phyloP scores from a whole-genome alignment of 2,797 vertebrate species.

The Bufotes viridis region DNA sequence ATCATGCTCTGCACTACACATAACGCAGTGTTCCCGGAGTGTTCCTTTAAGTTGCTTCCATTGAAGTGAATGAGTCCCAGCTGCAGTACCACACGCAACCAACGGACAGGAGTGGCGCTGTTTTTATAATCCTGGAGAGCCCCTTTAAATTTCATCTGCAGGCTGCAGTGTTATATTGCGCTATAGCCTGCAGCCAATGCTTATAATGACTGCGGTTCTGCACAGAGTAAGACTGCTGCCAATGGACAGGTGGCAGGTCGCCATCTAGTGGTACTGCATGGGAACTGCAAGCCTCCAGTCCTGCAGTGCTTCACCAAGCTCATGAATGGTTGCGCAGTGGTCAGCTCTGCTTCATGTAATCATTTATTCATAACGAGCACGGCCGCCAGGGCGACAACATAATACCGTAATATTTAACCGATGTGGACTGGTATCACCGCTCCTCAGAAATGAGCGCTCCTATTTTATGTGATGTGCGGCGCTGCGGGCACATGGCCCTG shows the following conservation, averaged over 20 bases:
- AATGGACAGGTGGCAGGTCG: background rate
- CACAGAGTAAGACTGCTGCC: background rate
- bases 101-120: no score
- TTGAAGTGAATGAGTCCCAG: no score
- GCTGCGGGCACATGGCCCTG: background rate
- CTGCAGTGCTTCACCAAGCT: background rate
- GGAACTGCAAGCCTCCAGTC: background rate
- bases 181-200: no score
- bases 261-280: background rate
- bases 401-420: conserved; percentile 37
- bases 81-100: no score
- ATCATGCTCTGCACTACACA: no score
- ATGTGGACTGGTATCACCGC: background rate
- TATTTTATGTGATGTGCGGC: background rate
- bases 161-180: no score
- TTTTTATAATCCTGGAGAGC: no score
- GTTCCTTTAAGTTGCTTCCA: no score
- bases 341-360: conserved; percentile 2
- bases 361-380: conserved; percentile 63
- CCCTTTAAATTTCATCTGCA: no score
- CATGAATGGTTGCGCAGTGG: background rate
- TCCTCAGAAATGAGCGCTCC: background rate
- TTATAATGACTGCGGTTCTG: no score
- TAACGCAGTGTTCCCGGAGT: no score
- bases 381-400: conserved; percentile 63